These are phyloP conservation scores for Epiblema foenella DNA, from an alignment of 2,888 invertebrate species.

Conservation along the genomic window DNA sequence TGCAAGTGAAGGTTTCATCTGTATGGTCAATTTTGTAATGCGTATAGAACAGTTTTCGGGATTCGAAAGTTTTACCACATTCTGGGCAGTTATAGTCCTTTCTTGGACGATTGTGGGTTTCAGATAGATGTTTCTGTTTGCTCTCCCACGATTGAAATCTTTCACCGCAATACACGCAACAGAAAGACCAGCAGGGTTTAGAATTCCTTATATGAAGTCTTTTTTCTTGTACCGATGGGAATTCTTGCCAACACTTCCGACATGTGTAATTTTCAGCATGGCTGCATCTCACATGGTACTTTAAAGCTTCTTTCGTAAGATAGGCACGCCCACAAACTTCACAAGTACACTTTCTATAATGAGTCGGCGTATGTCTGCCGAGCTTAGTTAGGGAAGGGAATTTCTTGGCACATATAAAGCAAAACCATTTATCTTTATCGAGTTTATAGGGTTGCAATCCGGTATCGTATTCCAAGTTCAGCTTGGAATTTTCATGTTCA, in stretches of 20 bases:
- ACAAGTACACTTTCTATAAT: slow-evolving; percentile 71
- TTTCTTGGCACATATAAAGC: slow-evolving; percentile 65
- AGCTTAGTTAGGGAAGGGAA: slow-evolving; percentile 66
- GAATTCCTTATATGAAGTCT: slow-evolving; percentile 63
- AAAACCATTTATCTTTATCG: slow-evolving; percentile 64
- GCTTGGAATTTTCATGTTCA: slow-evolving; percentile 56
- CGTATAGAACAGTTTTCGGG: slow-evolving; percentile 64
- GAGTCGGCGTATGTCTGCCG: slow-evolving; percentile 69
- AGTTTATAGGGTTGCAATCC: slow-evolving; percentile 71
- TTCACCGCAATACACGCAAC: slow-evolving; percentile 68
- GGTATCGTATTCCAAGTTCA: slow-evolving; percentile 63
- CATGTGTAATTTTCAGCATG: slow-evolving; percentile 67
- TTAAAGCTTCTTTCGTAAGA: slow-evolving; percentile 65
- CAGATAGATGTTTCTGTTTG: slow-evolving; percentile 66
- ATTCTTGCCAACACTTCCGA: slow-evolving; percentile 72
- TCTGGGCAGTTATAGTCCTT: slow-evolving; percentile 67
- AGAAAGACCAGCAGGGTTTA: slow-evolving; percentile 66
- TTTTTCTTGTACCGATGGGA: slow-evolving; percentile 61
- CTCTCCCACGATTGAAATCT: slow-evolving; percentile 72
- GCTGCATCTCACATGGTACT: slow-evolving; percentile 66
- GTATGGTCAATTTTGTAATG: slow-evolving; percentile 70
- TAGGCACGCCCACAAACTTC: slow-evolving; percentile 73
- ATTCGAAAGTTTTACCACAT: slow-evolving; percentile 60
- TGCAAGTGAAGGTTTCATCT: slow-evolving; percentile 63
- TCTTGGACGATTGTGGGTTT: slow-evolving; percentile 60